Base-by-base conservation (phyloP, 2,888 invertebrate species). In the Cosmia trapezina region DNA sequence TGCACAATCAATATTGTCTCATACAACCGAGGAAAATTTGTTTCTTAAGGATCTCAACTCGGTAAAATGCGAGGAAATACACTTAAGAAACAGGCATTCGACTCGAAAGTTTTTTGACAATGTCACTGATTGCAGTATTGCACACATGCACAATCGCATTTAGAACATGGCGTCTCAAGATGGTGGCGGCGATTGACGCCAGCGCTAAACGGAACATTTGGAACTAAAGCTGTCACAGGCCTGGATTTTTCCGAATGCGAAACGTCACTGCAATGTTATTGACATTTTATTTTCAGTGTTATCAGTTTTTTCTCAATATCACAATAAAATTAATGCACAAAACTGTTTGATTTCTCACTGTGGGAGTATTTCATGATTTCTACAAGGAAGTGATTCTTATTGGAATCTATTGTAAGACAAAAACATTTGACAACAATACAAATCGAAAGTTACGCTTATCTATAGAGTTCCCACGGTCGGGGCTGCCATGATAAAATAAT, bases 181-280 rank as follows among this genome's bases (percentile, higher is more conserved):
- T n/a, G n/a, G n/a, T n/a, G n/a, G n/a, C n/a, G n/a, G n/a, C n/a
- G n/a, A n/a, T n/a, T n/a, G n/a, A n/a, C n/a, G n/a, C n/a, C n/a
- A n/a, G n/a, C n/a, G n/a, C n/a, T n/a, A n/a, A n/a, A n/a, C n/a
- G n/a, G n/a, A n/a, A n/a, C n/a, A n/a, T n/a, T n/a, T n/a, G n/a
- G n/a, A n/a, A n/a, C n/a, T n/a, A n/a, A n/a, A n/a, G n/a, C n/a
- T n/a, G n/a, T n/a, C n/a, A n/a, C n/a, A n/a, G n/a, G n/a, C n/a
- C n/a, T n/a, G n/a, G n/a, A 92, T 91, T 92, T 92, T 92, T 91
- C 88, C 83, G 83, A 92, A 92, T 89, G 89, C 92, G 89, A 95
- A 94, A 96, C 95, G 95, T 95, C 96, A 96, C 93, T 91, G 89
- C 87, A 90, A 88, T 92, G 89, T 90, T 90, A 90, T 90, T 93